Percentiles rank a stretch among this genome's conserved stretches.
Conservation (phyloP, 92 coral and sea anemone genomes). For the Palythoa grandis region DNA sequence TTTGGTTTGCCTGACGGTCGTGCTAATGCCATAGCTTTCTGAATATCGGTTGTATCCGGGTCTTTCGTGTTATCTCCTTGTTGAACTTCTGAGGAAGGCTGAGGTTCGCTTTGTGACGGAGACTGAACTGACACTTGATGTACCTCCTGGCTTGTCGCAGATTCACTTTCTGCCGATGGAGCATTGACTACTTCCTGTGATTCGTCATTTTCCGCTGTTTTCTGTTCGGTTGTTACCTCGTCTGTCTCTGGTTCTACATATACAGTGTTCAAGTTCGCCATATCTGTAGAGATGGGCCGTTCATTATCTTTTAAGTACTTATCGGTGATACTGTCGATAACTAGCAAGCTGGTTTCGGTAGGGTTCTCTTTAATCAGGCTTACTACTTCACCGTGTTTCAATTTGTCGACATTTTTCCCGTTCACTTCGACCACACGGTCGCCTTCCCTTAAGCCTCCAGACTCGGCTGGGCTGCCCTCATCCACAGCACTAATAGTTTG, state of each 20-base stretch:
- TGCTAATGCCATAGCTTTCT: neutral
- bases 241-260: conserved; percentile 8
- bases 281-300: conserved; percentile 69
- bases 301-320: conserved; percentile 72
- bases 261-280: conserved; percentile 76
- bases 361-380: conserved; percentile 71
- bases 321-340: conserved; percentile 79
- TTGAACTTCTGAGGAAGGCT: neutral
- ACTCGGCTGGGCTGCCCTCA: conserved; percentile 83
- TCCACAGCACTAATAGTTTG: conserved; percentile 99
- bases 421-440: conserved; percentile 91
- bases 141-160: neutral
- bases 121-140: neutral
- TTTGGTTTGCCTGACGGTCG: neutral
- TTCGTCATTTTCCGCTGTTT: conserved; percentile 11
- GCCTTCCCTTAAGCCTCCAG: conserved; percentile 82
- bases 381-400: conserved; percentile 85
- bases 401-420: conserved; percentile 77
- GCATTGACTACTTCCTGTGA: neutral
- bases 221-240: neutral
- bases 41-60: conserved; percentile 4
- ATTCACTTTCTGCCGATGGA: neutral
- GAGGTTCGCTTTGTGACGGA: neutral
- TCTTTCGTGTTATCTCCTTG: conserved; percentile 13
- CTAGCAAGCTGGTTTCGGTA: conserved; percentile 72